phyloP scores from a whole-genome alignment of 2,113 vertebrate species.

The Crotalus tigris region DNA sequence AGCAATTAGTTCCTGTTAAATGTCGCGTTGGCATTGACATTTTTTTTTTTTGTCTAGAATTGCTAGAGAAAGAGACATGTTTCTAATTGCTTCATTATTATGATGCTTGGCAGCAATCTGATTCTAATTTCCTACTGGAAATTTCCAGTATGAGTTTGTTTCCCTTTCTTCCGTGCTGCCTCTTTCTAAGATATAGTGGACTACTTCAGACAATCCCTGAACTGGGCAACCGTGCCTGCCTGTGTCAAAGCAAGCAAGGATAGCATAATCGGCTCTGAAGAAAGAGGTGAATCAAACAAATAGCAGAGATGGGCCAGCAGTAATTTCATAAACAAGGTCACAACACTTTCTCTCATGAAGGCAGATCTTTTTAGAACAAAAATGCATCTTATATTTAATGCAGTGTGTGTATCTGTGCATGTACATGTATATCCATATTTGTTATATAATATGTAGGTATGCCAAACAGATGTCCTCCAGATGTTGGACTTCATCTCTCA shows the following conservation, averaged over 20 bases:
- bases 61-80: background rate
- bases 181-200: background rate
- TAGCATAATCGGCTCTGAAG: background rate
- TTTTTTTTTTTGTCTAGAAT: background rate
- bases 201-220: background rate
- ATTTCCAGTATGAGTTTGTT: background rate
- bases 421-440: background rate
- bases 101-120: background rate
- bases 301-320: background rate
- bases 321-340: background rate
- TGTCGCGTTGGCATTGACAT: background rate
- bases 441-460: background rate
- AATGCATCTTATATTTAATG: background rate
- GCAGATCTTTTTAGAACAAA: background rate
- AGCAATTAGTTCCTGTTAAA: background rate
- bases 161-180: background rate
- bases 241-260: background rate
- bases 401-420: background rate
- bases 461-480: background rate
- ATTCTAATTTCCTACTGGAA: background rate
- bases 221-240: background rate
- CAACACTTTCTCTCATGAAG: background rate
- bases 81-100: background rate
- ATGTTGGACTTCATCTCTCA: background rate
- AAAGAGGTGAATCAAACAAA: background rate